phyloP scores from a whole-genome alignment of 2,888 invertebrate species.

The Eupelmus urozonus region DNA sequence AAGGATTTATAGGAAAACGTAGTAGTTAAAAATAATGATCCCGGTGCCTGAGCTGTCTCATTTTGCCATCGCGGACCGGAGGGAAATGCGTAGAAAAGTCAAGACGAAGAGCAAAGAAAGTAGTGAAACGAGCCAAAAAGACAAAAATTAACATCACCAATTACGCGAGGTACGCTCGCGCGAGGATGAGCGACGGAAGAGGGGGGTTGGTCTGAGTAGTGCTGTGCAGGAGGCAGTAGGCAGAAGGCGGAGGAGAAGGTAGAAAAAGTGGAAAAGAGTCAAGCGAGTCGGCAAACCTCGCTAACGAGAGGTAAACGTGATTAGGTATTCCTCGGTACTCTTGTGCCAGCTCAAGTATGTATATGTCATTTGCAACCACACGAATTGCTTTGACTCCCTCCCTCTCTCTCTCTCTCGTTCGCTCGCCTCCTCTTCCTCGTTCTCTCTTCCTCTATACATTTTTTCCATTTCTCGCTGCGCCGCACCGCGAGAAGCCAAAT shows the following conservation, averaged over 20 bases:
- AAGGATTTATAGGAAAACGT: too few relatives aligned
- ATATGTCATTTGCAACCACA: conserved; percentile 45
- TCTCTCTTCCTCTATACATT: neutral
- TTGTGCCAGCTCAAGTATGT: conserved; percentile 39
- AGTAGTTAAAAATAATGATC: too few relatives aligned
- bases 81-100: neutral
- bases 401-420: neutral
- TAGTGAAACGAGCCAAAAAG: conserved; percentile 3
- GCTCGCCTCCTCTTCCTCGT: neutral
- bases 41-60: too few relatives aligned
- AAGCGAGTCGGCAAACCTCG: conserved; percentile 54
- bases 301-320: conserved; percentile 61
- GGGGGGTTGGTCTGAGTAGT: too few relatives aligned
- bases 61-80: too few relatives aligned
- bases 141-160: conserved; percentile 51
- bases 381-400: conserved; percentile 38
- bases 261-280: conserved; percentile 35
- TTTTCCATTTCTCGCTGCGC: neutral
- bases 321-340: conserved; percentile 59
- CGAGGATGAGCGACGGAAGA: neutral
- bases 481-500: conserved; percentile 15
- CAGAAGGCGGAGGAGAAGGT: neutral
- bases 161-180: conserved; percentile 10
- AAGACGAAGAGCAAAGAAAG: too few relatives aligned
- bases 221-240: neutral